Evolutionary conservation across 2,797 vertebrate species (phyloP), one percentile per base, ranked within the genome.

Genomic region (Pterois miles): DNA sequence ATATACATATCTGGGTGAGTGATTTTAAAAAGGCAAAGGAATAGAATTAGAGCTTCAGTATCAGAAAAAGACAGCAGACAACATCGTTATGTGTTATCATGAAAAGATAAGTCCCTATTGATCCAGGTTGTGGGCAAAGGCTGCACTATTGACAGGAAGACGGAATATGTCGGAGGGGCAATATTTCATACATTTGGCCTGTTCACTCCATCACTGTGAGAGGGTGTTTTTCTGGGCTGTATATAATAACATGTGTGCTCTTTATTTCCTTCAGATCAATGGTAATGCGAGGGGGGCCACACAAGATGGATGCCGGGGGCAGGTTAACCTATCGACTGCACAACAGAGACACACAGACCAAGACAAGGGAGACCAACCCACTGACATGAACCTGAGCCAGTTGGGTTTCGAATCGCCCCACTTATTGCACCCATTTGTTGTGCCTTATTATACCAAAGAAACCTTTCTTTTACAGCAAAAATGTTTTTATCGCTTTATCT

Each of bases 181-280:
- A 97, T 98, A 96, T 97, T 97, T 98, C 97, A 97, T 96, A 97
- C 96, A 96, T 95, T 96, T 95, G 94, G 93, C 95, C 90, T 91
- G 93, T 93, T 96, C 96, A 96, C 95, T 99, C 96, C 94, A 97
- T 98, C 97, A 98, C 92, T 29, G 92, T 93, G 95, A 96, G 94
- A 94, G 85, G 90, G 84, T 83, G 81, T 90, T 93, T 96, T 96
- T 96, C 95, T 94, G 95, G 94, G 25, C 91, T 96, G 95, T 96
- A 96, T 96, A 96, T 96, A 96, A 97, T 96, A 98, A 96, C 95
- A 96, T 89, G 91, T 95, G 91, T 89, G 48, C 95, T 96, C 96
- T 96, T 96, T 97, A 97, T 97, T 97, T 97, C 94, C 96, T 94
- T 94, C 95, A 98, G 97, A 98, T 98, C 98, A 98, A 98, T 99